Base-by-base conservation (phyloP, 2,888 invertebrate species). In the Phaedon cochleariae region DNA sequence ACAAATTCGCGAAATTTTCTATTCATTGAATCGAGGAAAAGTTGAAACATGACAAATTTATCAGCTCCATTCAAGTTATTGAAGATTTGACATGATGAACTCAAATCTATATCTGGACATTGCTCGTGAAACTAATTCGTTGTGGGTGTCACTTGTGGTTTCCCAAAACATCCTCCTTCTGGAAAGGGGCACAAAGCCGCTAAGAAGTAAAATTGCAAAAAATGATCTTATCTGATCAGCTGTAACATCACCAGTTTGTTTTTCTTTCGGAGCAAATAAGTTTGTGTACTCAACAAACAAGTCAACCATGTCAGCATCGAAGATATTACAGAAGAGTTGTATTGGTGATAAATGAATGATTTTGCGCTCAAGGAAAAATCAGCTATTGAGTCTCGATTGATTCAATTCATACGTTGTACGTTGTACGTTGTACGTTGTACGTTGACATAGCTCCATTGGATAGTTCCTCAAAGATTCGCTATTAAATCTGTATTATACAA, bases 71-170 rank as follows among this genome's bases (percentile, higher is more conserved):
- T n/a, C 34, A 34, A 9, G 10, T 6, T 10, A 34, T 6, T 34
- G 34, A 10, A 34, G 34, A 10, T 34, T 34, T 34, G 34, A 34
- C 34, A 34, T 10, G 10, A 34, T 34, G 10, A 34, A 34, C 10
- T 34, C 6, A 10, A 34, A 34, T 34, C 34, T 34, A 34, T 79
- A 67, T 64, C 77, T 57, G n/a, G 72, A 68, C 65, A 78, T 74
- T 21, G 73, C 70, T 65, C 70, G 49, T 48, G 70, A 67, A 20
- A 34, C 34, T 6, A 34, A 10, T 34, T 34, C 34, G 10, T 10
- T 34, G 34, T 34, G 34, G 10, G 34, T 34, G 10, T 34, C 34
- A 34, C 34, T 34, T 34, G 6, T 10, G 10, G 6, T 34, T 34
- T 10, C 10, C 34, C 6, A 34, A 34, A 34, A 34, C 34, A 34